Conservation (phyloP, 2,888 invertebrate genomes). For the Leucozona laternaria region DNA sequence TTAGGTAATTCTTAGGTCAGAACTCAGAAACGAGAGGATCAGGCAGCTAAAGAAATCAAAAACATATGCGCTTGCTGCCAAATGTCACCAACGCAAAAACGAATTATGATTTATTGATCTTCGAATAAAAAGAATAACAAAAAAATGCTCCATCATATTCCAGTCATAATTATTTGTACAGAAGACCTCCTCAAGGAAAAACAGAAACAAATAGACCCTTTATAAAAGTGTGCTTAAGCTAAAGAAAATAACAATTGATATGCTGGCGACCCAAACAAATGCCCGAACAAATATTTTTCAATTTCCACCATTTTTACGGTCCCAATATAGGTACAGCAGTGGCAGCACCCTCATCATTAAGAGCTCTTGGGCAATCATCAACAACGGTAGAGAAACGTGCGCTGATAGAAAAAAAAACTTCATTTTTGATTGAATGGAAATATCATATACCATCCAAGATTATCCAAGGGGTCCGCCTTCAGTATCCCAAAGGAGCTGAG, state of each 20-base stretch:
- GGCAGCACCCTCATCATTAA: constrained; percentile 68
- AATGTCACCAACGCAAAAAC: constrained; percentile 60
- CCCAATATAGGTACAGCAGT: constrained; percentile 1
- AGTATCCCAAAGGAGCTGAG: constrained; percentile 36
- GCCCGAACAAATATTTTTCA: constrained; percentile 62
- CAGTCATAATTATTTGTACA: constrained; percentile 63
- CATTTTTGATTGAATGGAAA: constrained; percentile 43
- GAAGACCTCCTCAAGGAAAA: constrained; percentile 34
- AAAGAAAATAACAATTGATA: constrained; percentile 36
- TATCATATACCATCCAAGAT: constrained; percentile 45
- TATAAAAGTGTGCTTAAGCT: constrained; percentile 52
- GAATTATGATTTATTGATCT: constrained; percentile 70
- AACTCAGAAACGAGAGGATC: neutral
- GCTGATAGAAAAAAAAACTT: constrained; percentile 21
- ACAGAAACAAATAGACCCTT: constrained; percentile 50
- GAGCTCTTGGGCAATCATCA: constrained; percentile 60
- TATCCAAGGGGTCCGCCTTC: constrained; percentile 65
- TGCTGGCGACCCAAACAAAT: constrained; percentile 72
- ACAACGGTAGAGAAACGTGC: constrained; percentile 27
- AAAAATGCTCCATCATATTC: constrained; percentile 68
- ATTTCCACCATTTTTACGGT: constrained; percentile 72
- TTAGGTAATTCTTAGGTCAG: constrained; percentile 25
- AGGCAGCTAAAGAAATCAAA: constrained; percentile 17
- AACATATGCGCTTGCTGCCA: constrained; percentile 66
- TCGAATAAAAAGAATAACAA: constrained; percentile 1